Percentiles rank a stretch among this genome's conserved stretches.
These are phyloP conservation scores for Champsocephalus esox DNA, from an alignment of 2,797 vertebrate genomes.

Conservation along the genomic window DNA sequence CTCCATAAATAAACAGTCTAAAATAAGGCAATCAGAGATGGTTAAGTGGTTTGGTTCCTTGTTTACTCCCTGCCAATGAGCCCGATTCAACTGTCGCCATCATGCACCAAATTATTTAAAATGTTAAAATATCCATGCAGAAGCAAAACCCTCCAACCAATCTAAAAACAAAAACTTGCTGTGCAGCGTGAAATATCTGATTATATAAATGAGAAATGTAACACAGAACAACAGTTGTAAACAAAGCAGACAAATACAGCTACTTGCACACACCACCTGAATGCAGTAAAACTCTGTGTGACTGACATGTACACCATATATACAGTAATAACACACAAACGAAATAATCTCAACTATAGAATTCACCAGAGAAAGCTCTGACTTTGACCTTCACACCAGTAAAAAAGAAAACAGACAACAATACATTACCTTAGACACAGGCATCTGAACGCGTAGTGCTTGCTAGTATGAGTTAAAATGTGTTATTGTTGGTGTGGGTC, in stretches of 20 bases:
- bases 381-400: slow-evolving; percentile 41
- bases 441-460: slow-evolving; percentile 73
- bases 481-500: slow-evolving; percentile 48
- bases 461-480: slow-evolving; percentile 30
- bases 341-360: neutral
- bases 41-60: neutral
- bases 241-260: neutral
- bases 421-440: slow-evolving; percentile 78
- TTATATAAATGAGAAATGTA: slow-evolving; percentile 15
- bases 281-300: neutral
- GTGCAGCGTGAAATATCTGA: neutral
- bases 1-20: neutral
- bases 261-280: slow-evolving; percentile 11
- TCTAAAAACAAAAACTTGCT: neutral
- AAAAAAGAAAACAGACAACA: slow-evolving; percentile 16
- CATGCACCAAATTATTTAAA: neutral
- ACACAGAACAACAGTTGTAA: neutral
- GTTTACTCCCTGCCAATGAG: neutral
- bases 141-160: neutral
- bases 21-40: neutral
- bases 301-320: slow-evolving; percentile 13
- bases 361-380: slow-evolving; percentile 22
- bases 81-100: neutral
- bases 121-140: neutral
- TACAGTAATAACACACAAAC: slow-evolving; percentile 4